phyloP scores from a whole-genome alignment of 1,140 invertebrate species.

The Temnothorax longispinosus region DNA sequence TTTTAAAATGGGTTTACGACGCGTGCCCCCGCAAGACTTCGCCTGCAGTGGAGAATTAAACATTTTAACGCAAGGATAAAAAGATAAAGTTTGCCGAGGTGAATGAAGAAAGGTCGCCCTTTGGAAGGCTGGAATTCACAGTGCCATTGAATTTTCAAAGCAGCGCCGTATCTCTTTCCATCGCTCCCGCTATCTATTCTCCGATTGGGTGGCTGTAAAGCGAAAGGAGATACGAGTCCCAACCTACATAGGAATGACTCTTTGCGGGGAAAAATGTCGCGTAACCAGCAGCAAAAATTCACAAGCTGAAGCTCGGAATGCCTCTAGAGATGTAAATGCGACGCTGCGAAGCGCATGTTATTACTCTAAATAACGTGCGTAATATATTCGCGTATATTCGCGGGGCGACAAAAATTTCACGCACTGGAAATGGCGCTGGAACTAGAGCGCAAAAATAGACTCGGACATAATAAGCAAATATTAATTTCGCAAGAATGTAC shows the following conservation, averaged over 20 bases:
- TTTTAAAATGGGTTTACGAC: constrained; percentile 10
- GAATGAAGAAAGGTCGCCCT: neutral
- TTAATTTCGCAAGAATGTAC: constrained; percentile 20
- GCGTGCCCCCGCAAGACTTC: neutral
- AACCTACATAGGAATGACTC: neutral
- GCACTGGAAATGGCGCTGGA: neutral
- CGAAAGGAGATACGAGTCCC: constrained; percentile 36
- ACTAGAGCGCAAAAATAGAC: constrained; percentile 6
- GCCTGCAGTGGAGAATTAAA: neutral
- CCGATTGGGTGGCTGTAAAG: constrained; percentile 24
- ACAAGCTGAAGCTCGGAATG: neutral
- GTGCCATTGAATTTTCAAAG: constrained; percentile 43
- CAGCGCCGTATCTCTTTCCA: neutral
- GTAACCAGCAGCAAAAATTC: constrained; percentile 28
- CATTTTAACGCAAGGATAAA: neutral
- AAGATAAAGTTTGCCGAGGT: neutral
- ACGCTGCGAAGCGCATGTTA: constrained; percentile 1
- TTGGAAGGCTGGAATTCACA: constrained; percentile 7
- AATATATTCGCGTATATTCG: constrained; percentile 15
- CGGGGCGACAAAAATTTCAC: neutral
- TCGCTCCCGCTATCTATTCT: neutral
- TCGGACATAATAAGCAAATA: neutral
- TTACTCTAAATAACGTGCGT: constrained; percentile 24
- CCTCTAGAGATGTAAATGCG: constrained; percentile 24
- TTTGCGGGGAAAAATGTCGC: constrained; percentile 9